Conservation (phyloP, 2,797 vertebrate genomes). For the Choloepus didactylus region DNA sequence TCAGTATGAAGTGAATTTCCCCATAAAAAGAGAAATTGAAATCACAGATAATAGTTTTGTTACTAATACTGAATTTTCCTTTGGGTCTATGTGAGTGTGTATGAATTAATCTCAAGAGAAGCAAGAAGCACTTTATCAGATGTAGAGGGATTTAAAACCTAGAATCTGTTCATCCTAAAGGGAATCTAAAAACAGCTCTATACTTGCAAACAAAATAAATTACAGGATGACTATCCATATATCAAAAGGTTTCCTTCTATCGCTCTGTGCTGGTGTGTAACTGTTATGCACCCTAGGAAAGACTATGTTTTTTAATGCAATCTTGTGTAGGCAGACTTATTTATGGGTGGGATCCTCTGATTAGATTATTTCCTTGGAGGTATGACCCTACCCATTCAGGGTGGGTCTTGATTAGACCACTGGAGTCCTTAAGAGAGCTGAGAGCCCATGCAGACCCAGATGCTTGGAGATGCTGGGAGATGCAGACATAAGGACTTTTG, state of each 20-base stretch:
- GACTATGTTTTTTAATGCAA: no score
- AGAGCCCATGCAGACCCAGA: no score
- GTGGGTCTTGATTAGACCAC: no score
- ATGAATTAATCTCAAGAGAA: background rate
- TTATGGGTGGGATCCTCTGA: no score
- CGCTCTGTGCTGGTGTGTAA: no score
- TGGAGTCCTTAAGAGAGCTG: no score
- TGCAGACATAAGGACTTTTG: no score
- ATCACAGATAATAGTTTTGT: background rate
- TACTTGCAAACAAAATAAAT: constrained; percentile 4
- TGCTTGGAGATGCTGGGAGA: no score
- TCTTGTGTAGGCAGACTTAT: no score
- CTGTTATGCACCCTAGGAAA: no score
- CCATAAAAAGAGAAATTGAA: constrained; percentile 44
- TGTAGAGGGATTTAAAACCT: background rate
- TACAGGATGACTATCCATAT: background rate
- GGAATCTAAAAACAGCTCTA: background rate
- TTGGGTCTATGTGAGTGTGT: background rate
- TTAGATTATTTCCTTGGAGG: no score
- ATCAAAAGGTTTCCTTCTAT: background rate
- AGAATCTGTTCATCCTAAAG: background rate
- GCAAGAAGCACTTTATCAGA: constrained; percentile 43
- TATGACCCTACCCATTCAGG: no score
- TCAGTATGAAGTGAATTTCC: constrained; percentile 21
- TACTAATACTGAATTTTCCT: constrained; percentile 19